Evolutionary conservation across 2,113 vertebrate genomes (phyloP), one percentile per base, ranked within the genome.

Genomic region (Spea bombifrons): DNA sequence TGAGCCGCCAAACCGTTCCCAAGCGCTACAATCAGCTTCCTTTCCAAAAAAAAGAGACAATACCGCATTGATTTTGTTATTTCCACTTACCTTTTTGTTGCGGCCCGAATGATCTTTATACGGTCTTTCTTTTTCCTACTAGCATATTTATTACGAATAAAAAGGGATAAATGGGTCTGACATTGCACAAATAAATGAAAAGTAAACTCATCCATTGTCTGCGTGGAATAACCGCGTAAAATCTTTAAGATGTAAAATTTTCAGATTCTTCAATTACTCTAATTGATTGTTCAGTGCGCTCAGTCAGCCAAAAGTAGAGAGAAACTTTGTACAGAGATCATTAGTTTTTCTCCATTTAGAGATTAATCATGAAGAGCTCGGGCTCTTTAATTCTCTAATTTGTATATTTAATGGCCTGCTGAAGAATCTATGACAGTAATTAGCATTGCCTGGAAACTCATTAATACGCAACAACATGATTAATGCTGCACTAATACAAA

Each of bases 321-420:
- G 95, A 98, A 98, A 99, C 95, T 98, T 98, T 99, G 96, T 94
- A 94, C 94, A 98, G 97, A 98, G 95, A 97, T 97, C 97, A 97
- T 99, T 98, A 98, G 96, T 97, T 98, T 98, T 98, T 97, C 94
- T 93, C 96, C 94, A 98, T 98, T 98, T 98, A 97, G 96, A 99
- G 96, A 99, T 99, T 98, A 98, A 98, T 98, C 97, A 98, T 95
- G 94, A 95, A 95, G 94, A 95, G 96, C 95, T 94, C 94, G 93
- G 95, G 97, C 96, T 99, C 96, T 98, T 98, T 98, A 99, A 98
- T 99, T 98, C 95, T 94, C 95, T 98, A 98, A 99, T 99, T 99
- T 99, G 97, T 98, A 99, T 99, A 99, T 99, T 98, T 99, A 99
- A 99, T 99, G 97, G 96, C 95, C 95, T 99, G 97, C 96, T 97